Evolutionary conservation across 2,888 invertebrate species (phyloP), one percentile per base, ranked within the genome.

Genomic region (Agrochola circellaris): DNA sequence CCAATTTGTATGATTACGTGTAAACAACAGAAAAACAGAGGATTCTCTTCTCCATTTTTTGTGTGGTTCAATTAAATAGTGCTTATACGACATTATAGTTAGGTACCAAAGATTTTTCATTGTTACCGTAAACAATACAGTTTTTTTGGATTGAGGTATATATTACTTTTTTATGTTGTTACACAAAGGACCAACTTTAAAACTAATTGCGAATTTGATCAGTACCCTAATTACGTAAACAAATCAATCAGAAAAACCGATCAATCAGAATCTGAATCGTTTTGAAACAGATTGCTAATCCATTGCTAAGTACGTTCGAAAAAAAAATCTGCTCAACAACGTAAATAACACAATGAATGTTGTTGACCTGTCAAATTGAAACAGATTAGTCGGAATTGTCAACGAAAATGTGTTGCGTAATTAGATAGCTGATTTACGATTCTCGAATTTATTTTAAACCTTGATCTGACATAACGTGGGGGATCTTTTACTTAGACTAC

Each of bases 1-100:
- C 64, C 81, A 88, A 88, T 87, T 83, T 84, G 65, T 82, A 68
- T 75, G 62, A 88, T 84, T 78, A 73, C 74, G 61, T 77, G 73
- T 65, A 64, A 68, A 78, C 67, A 78, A 68, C 30, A 30, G 58
- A 75, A 88, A 81, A 78, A 80, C 61, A 30, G 67, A 51, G 13
- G 20, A 11, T 58, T 38, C 51, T 73, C 67, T 79, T 79, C 65
- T 67, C n/a, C 8, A 45, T 70, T 86, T 88, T 88, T 86, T 88
- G 80, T 79, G 2, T 13, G 17, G 45, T 79, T 73, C 80, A 82
- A 83, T 88, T 83, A 82, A 56, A 81, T 83, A 82, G 79, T 74
- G 77, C 82, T 88, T 84, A 38, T 38, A 82, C 45, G 65, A 81
- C 45, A 62, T 71, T 61, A 58, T 54, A 61, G 45, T 45, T 80